Conservation (phyloP, 2,113 vertebrate genomes). For the Struthidea cinerea region DNA sequence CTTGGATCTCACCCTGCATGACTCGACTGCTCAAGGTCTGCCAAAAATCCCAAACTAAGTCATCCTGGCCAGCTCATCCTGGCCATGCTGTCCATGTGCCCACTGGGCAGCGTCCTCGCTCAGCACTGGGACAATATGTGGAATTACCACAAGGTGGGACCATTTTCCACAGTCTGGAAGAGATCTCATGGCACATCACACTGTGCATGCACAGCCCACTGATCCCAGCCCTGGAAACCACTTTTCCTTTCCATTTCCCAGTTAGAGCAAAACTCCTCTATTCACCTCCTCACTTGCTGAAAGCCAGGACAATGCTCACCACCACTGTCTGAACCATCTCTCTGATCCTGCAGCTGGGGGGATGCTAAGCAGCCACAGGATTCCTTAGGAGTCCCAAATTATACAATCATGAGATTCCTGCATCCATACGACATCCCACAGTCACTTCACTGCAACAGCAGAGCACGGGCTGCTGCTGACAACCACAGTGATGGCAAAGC, state of each 20-base stretch:
- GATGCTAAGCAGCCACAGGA: not conserved
- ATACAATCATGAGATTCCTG: not conserved
- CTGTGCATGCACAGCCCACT: rapidly evolving
- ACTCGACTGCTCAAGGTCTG: not conserved
- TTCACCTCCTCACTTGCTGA: not conserved
- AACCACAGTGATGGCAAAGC: not conserved
- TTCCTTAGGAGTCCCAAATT: not conserved
- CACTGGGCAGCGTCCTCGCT: not conserved
- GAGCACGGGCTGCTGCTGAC: not conserved
- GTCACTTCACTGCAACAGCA: not conserved
- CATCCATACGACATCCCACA: not conserved
- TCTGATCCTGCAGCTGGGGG: rapidly evolving
- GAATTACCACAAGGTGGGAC: slow-evolving; percentile 47
- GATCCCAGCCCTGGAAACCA: not conserved
- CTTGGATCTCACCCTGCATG: not conserved
- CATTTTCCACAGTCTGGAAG: not conserved
- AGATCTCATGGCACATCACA: not conserved
- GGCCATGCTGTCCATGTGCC: rapidly evolving
- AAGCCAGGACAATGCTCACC: not conserved
- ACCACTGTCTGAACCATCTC: not conserved
- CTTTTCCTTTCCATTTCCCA: not conserved
- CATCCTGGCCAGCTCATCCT: not conserved
- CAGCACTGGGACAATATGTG: not conserved
- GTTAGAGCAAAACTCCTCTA: not conserved
- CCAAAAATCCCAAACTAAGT: not conserved